Base-by-base conservation (phyloP, 2,113 vertebrate species). In the Apus apus region DNA sequence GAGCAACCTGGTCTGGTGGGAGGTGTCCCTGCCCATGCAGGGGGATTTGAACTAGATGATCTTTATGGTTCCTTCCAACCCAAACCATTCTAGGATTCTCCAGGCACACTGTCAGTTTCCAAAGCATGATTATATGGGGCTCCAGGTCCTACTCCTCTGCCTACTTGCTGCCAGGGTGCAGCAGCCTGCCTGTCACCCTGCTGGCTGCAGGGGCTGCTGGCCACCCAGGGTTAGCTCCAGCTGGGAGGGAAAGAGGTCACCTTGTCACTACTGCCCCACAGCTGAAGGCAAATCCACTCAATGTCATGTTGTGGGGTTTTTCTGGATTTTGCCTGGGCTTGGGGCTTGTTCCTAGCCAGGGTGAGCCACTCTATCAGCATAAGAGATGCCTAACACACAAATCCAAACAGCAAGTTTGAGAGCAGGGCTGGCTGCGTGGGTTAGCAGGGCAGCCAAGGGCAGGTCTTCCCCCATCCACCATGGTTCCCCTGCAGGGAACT, bases 381-480 rank as follows among this genome's bases (percentile, higher is more conserved):
- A 22, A 62, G 61, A 43, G 72, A 20, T 40, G 15, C 23, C 18
- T 8, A 32, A 32, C 21, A 8, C 13, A 6, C 3, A 4, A 25
- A 22, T 32, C 45, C 78, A 7, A 51, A 62, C 1, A 36, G 43
- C 6, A 6, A 21, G 56, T 13, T 5, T 38, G 40, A 61, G 71
- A 73, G 67, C 29, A 60, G 48, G 56, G 40, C 27, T 62, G 53
- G 40, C 34, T 11, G 26, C 1, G 1, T 3, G 19, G 21, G 12
- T 34, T 40, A 46, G 43, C 21, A 50, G 45, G 50, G n/a, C 71
- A 51, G 22, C 15, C 29, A 29, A 21, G 30, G 70, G 21, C 18
- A 0, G 1, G 8, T 17, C 38, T n/a, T 27, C 25, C 65, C 60
- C 1, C 1, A 9, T 20, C 60, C 20, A 20, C 48, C 32, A 8